Base-by-base conservation (phyloP, 2,888 invertebrate genomes). In the Thymelicus sylvestris region DNA sequence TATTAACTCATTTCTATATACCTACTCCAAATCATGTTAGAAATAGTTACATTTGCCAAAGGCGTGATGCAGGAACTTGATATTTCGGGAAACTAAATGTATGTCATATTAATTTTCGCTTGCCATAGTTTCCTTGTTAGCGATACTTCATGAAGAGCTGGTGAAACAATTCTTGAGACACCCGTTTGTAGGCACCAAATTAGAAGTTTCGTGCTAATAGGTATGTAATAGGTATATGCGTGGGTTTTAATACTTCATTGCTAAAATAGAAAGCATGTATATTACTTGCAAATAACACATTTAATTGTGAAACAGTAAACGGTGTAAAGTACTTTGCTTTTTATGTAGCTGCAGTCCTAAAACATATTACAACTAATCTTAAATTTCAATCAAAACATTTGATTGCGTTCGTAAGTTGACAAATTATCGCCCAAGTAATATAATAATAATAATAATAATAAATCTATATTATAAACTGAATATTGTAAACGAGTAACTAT, bases 21-120 rank as follows among this genome's bases (percentile, higher is more conserved):
- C 19, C 19, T 19, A 19, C 50, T 19, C 7, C 10, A 50, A 19
- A 0, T 48, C 19, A 15, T 44, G 19, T 41, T 31, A 44, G 62
- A 63, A 31, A 63, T 7, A 41, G 31, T 44, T 48, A 44, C 2
- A 15, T 61, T 60, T 71, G 41, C 41, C 24, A 44, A 64, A 50
- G 24, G 48, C 15, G 19, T 68, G 48, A 50, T 41, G 48, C 64
- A 60, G 61, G 38, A 50, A 70, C 64, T 50, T 10, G 13, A 44
- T 19, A 41, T 39, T 70, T 60, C 70, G 31, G 19, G 15, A 63
- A 72, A 72, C 55, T 66, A 62, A 64, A 78, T 77, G 74, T 79
- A 61, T 80, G 80, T 79, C 78, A 71, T 72, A 68, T 73, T 75
- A 72, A 80, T 84, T 81, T 77, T 75, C 77, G 72, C 73, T 73